phyloP scores from a whole-genome alignment of 2,113 vertebrate species.

The Protobothrops mucrosquamatus region DNA sequence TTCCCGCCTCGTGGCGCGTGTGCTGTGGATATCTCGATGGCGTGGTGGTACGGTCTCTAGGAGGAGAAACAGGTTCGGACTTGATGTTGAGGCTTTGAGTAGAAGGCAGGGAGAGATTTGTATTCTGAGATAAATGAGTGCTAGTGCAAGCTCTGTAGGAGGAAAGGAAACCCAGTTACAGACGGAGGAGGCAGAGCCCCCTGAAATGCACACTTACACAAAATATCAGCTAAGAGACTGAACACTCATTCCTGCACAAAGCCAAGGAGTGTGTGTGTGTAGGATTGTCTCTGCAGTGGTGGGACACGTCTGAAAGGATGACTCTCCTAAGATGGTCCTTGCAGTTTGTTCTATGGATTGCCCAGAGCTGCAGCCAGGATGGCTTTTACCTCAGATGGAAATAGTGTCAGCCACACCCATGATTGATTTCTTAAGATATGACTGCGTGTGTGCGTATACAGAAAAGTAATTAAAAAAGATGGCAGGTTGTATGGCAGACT shows the following conservation, averaged over 20 bases:
- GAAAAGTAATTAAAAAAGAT: background rate
- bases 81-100: slow-evolving; percentile 99
- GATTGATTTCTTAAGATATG: slow-evolving; percentile 11
- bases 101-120: slow-evolving; percentile 99
- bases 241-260: slow-evolving; percentile 11
- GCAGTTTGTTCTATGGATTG: background rate
- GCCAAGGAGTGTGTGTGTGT: background rate
- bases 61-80: slow-evolving; percentile 99
- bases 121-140: slow-evolving; percentile 99
- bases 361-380: background rate
- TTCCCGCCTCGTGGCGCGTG: slow-evolving; percentile 94
- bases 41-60: slow-evolving; percentile 98
- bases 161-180: slow-evolving; percentile 97
- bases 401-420: slow-evolving; percentile 34
- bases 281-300: background rate
- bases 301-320: background rate
- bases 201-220: slow-evolving; percentile 74
- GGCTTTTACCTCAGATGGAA: rapidly evolving
- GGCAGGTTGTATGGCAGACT: background rate
- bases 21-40: slow-evolving; percentile 91
- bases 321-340: background rate
- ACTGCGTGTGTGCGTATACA: slow-evolving; percentile 15
- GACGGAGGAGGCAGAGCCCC: slow-evolving; percentile 81
- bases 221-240: slow-evolving; percentile 66
- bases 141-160: slow-evolving; percentile 99